Percentiles rank a stretch among this genome's conserved stretches.
Conservation (phyloP, 2,113 vertebrate genomes). For the Mesembrinibis cayennensis region DNA sequence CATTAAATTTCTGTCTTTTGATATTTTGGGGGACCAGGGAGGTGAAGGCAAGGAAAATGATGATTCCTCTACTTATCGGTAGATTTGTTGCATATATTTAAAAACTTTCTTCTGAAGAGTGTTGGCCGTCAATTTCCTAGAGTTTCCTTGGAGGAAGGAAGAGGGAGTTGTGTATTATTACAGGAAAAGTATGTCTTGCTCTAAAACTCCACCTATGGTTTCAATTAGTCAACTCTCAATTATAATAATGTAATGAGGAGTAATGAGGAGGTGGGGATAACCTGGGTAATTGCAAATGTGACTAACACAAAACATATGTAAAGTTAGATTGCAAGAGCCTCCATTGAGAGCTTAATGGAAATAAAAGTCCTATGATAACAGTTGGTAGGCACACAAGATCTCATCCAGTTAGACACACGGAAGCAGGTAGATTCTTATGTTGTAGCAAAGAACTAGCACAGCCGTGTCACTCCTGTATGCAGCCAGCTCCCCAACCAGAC, state of each 20-base stretch:
- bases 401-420: background rate
- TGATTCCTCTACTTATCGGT: background rate
- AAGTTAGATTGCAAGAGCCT: background rate
- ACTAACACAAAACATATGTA: constrained; percentile 41
- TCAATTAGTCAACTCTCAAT: constrained; percentile 30
- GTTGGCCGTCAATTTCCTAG: background rate
- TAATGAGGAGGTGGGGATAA: constrained; percentile 30
- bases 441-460: background rate
- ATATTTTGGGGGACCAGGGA: background rate
- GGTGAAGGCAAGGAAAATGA: background rate
- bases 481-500: background rate
- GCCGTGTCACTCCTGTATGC: background rate
- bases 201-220: constrained; percentile 35
- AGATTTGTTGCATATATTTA: background rate
- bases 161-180: background rate
- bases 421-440: fast-evolving
- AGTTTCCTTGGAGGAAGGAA: background rate
- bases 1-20: background rate
- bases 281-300: constrained; percentile 18
- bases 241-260: constrained; percentile 15
- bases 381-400: background rate
- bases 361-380: background rate
- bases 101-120: background rate
- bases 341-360: background rate
- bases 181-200: background rate